Evolutionary conservation across 2,888 invertebrate genomes (phyloP).

Genomic region (Ornithoptera priamus): DNA sequence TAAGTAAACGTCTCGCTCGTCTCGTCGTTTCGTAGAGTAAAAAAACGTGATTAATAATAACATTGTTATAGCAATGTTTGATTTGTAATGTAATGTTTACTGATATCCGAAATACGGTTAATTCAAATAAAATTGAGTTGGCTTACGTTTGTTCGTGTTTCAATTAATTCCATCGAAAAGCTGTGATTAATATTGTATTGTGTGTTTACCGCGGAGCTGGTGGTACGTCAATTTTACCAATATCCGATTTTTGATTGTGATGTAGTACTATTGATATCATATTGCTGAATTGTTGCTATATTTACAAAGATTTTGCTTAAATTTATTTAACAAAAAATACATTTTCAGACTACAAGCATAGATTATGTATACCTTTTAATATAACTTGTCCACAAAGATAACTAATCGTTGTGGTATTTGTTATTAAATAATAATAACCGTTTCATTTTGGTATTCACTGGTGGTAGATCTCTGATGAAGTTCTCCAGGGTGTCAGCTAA

Average conservation of each 20-base stretch:
- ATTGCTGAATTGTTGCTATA: background rate
- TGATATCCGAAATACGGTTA: background rate
- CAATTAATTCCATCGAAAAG: conserved; percentile 12
- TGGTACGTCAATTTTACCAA: background rate
- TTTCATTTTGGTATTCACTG: no score
- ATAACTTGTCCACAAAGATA: background rate
- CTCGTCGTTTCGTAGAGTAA: background rate
- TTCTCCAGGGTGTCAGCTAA: no score
- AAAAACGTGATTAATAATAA: background rate
- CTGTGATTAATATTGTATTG: conserved; percentile 10
- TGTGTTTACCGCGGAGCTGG: conserved; percentile 1
- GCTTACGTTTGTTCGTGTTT: conserved; percentile 10
- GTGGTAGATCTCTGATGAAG: no score
- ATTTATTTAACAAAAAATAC: background rate
- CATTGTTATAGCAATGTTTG: background rate
- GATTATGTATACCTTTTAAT: no score
- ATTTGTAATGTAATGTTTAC: background rate
- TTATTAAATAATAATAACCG: no score
- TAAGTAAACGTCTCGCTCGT: background rate
- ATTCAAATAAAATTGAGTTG: conserved; percentile 7
- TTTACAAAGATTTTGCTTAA: background rate
- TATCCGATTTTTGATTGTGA: background rate
- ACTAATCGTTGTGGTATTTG: no score
- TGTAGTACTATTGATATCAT: background rate
- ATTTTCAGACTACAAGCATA: no score